phyloP scores from a whole-genome alignment of 2,888 invertebrate genomes.

The Drosophila acutilabella region DNA sequence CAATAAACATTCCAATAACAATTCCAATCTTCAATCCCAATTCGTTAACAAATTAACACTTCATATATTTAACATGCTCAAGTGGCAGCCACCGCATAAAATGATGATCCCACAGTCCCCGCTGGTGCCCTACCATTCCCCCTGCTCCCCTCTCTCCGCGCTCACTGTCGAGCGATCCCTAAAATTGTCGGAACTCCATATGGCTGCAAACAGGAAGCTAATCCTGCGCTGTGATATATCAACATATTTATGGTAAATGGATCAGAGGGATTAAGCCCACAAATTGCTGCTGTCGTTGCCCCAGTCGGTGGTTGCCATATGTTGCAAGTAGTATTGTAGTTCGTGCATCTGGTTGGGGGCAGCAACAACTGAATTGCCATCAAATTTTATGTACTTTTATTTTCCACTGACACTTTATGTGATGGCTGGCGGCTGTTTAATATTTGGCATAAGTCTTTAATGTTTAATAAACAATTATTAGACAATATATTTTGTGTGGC shows the following conservation, averaged over 20 bases:
- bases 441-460: constrained; percentile 68
- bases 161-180: constrained; percentile 3
- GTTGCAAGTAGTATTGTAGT: constrained; percentile 27
- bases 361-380: constrained; percentile 32
- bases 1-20: constrained; percentile 60
- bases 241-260: constrained; percentile 80
- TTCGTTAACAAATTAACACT: constrained; percentile 74
- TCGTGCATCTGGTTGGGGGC: constrained; percentile 9
- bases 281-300: constrained; percentile 22
- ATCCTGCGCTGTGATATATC: constrained; percentile 81
- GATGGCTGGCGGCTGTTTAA: constrained; percentile 67
- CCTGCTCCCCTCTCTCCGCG: not conserved
- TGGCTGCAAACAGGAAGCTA: constrained; percentile 77
- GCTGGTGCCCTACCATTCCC: not conserved
- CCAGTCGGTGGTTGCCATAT: constrained; percentile 70
- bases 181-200: constrained; percentile 60
- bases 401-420: constrained; percentile 43
- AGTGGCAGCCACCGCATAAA: constrained; percentile 45
- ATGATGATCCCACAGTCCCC: constrained; percentile 6
- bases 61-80: constrained; percentile 67
- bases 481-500: constrained; percentile 57
- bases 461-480: constrained; percentile 81
- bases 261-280: constrained; percentile 71
- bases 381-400: constrained; percentile 67
- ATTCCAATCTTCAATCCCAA: not conserved